Base-by-base conservation (phyloP, 2,888 invertebrate species). In the Poecilobothrus nobilitatus region DNA sequence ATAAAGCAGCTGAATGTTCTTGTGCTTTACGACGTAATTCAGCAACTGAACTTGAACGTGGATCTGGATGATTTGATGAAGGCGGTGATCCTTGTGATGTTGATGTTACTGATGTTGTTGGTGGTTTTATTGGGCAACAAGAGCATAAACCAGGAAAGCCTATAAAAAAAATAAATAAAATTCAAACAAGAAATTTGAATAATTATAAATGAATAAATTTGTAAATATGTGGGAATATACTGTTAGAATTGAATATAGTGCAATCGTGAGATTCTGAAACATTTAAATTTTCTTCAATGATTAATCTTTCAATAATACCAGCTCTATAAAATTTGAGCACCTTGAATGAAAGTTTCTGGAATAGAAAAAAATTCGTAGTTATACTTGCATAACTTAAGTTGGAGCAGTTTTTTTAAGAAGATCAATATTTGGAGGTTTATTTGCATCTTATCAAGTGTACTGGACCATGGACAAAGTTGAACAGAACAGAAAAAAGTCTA, bases 1-100 rank as follows among this genome's bases (percentile, higher is more conserved):
- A 81, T 33, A 94, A 82, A 0, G 95, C 95, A 1, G 96, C 95
- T 1, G 95, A 93, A 81, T 97, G 96, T 78, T 97, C 96, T 81
- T 96, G 94, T 1, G 96, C 96, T 79, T 95, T 95, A 68, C 96
- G 87, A 9, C 96, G 85, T 64, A 97, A 84, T 76, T 96, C 96
- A 0, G 95, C 95, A 22, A 96, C 94, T 80, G 94, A 95, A 74
- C 91, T 90, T 7, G 91, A 90, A 62, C 92, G 86, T 61, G 91
- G 91, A 79, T 92, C 91, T 72, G 86, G 84, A 63, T 73, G 70
- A 67, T 68, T 71, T 63, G 76, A 73, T 44, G 77, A 77, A 68
- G 79, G 77, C 71, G 79, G 78, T 62, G 79, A 80, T 73, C 77
- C 80, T 66, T 78, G 77, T 2, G 80, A 80, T 4, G 78, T 74